Base-by-base conservation (phyloP, 2,888 invertebrate species). In the Drosophila mercatorum region DNA sequence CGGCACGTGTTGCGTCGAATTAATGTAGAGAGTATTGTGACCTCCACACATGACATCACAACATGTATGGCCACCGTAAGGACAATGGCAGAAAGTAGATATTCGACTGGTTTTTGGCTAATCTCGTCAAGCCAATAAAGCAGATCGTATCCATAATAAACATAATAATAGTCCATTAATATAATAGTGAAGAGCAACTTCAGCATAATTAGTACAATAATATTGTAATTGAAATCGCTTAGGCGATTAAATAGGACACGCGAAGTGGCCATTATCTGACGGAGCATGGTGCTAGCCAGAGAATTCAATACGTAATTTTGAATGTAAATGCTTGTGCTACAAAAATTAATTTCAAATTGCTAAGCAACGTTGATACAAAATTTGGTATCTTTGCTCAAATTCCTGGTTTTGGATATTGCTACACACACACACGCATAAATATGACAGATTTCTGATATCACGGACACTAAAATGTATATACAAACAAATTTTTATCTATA, bases 121-220 rank as follows among this genome's bases (percentile, higher is more conserved):
- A 83, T 49, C 57, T 79, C 66, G 3, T 71, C 36, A 10, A 70
- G 8, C 86, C 84, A 84, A 57, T 71, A 79, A 5, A 79, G 26
- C 26, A 84, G 49, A 57, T 84, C 86, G 2, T 64, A 44, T 10
- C 75, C 75, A 53, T 80, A 61, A 40, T 58, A 44, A 6, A 56
- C 43, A 8, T 78, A 73, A 6, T 80, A 68, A 47, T 73, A 83
- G 40, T 84, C 74, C 44, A 82, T 55, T 51, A 70, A 41, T 8
- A 44, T 55, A 5, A 75, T 6, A 2, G 73, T 49, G 49, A 59
- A 72, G 17, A 83, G 28, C 49, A 80, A 14, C 43, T 72, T 68
- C 3, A 83, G 7, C 36, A 57, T 71, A 11, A 69, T 43, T 17
- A 68, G 40, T 6, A 68, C 64, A 36, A 82, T 52, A 26, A 59